Conservation (phyloP, 1,140 invertebrate species). For the Bombus waltoni region DNA sequence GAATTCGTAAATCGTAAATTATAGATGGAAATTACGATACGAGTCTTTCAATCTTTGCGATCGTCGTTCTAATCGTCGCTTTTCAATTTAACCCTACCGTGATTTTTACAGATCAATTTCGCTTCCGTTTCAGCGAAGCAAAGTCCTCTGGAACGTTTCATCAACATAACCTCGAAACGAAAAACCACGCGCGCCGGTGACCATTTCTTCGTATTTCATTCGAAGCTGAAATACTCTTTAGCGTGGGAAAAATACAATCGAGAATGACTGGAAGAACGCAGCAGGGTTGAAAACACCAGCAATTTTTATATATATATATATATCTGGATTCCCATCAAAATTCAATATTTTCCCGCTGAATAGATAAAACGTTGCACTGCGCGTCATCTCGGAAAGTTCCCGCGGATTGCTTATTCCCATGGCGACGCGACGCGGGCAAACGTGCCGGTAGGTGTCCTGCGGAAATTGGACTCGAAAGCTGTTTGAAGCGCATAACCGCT, state of each 20-base stretch:
- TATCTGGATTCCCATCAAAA: not conserved
- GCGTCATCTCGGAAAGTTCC: not conserved
- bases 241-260: too few relatives aligned
- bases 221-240: too few relatives aligned
- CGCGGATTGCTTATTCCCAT: not conserved
- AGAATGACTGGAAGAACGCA: too few relatives aligned
- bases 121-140: too few relatives aligned
- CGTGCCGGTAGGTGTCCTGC: conserved; percentile 1
- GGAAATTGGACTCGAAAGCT: conserved; percentile 29
- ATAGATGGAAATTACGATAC: not conserved
- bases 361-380: not conserved
- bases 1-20: not conserved
- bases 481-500: conserved; percentile 23
- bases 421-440: not conserved
- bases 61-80: not conserved
- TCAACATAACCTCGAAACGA: too few relatives aligned
- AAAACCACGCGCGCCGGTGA: too few relatives aligned
- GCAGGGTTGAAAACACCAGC: too few relatives aligned
- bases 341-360: not conserved
- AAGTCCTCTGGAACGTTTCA: too few relatives aligned
- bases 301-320: too few relatives aligned
- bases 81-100: not conserved
- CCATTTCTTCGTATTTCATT: too few relatives aligned
- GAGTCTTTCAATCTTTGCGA: fast-evolving
- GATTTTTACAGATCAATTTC: too few relatives aligned